phyloP scores from a whole-genome alignment of 2,113 vertebrate species.

The Callipepla californica region DNA sequence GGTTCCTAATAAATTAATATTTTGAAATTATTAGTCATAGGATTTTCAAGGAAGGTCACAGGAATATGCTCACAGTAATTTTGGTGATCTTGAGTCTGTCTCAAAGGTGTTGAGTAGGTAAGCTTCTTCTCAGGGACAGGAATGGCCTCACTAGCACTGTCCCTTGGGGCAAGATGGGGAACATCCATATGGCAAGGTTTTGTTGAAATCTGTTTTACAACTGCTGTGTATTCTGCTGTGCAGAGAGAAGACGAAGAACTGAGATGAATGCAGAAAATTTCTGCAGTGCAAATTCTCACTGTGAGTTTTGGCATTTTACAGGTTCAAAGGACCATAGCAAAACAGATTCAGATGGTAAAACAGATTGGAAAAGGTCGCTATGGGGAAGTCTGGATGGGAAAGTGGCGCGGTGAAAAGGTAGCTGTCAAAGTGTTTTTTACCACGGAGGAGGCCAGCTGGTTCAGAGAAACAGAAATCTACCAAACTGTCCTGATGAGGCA shows the following conservation, averaged over 20 bases:
- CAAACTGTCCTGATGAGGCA: slow-evolving; percentile 98
- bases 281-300: not conserved
- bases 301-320: slow-evolving; percentile 62
- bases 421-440: slow-evolving; percentile 98
- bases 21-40: not conserved
- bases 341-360: slow-evolving; percentile 99
- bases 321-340: slow-evolving; percentile 98
- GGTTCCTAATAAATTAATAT: not conserved
- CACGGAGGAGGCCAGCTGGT: slow-evolving; percentile 98
- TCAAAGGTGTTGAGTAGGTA: not conserved
- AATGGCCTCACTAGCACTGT: not conserved
- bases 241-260: not conserved
- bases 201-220: not conserved
- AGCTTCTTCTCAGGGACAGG: not conserved
- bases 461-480: slow-evolving; percentile 98
- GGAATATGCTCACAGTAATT: not conserved
- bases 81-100: not conserved
- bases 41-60: not conserved
- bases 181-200: rapidly evolving
- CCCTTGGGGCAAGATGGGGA: rapidly evolving
- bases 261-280: not conserved
- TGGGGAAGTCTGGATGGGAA: slow-evolving; percentile 98
- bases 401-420: slow-evolving; percentile 95
- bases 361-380: slow-evolving; percentile 98
- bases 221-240: rapidly evolving